phyloP scores from a whole-genome alignment of 2,797 vertebrate genomes.

The Myotis planiceps region DNA sequence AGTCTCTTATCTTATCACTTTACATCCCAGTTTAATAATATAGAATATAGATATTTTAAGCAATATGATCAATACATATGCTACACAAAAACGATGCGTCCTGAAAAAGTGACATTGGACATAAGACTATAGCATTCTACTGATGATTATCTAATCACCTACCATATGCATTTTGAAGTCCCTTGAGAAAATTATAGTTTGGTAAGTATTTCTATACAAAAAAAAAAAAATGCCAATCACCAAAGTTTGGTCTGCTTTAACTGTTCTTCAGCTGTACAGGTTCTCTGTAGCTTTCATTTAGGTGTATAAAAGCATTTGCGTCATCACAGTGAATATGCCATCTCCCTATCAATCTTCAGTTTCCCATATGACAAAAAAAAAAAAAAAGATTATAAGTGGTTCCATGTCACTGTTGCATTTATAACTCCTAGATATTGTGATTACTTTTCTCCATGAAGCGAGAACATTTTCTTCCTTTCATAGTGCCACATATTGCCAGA shows the following conservation, averaged over 20 bases:
- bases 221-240: background rate
- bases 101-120: background rate
- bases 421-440: background rate
- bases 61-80: background rate
- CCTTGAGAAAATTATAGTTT: background rate
- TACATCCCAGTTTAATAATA: background rate
- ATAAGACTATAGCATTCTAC: background rate
- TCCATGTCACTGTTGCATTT: background rate
- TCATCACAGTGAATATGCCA: background rate
- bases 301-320: background rate
- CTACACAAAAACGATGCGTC: background rate
- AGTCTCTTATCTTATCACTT: background rate
- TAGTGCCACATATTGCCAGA: constrained; percentile 35
- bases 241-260: background rate
- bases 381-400: background rate
- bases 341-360: background rate
- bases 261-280: background rate
- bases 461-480: constrained; percentile 60
- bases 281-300: background rate
- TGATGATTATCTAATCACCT: constrained; percentile 67
- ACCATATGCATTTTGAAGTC: constrained; percentile 48
- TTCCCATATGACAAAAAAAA: background rate
- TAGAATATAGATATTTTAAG: background rate
- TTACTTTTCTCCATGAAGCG: background rate
- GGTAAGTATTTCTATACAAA: background rate